Conservation (phyloP, 2,113 vertebrate genomes). For the Haliaeetus leucogaster region DNA sequence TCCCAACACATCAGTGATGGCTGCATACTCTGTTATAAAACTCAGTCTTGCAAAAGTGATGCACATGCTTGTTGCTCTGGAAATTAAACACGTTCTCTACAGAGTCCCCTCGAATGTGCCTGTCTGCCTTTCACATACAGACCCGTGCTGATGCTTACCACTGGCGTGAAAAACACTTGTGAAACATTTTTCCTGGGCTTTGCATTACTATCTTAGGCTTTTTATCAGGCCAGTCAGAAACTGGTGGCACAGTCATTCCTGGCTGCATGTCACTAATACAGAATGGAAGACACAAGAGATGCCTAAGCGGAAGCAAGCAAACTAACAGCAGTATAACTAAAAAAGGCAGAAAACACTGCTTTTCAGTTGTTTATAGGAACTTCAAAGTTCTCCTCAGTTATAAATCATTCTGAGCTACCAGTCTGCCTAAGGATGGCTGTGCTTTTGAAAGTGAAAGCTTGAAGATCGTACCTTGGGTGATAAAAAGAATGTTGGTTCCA, state of each 20-base stretch:
- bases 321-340: not conserved
- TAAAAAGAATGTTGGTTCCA: slow-evolving; percentile 51
- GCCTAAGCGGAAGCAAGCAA: not conserved
- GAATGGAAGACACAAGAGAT: not conserved
- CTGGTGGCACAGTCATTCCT: not conserved
- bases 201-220: not conserved
- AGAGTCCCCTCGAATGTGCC: not conserved
- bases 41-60: not conserved
- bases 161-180: not conserved
- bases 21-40: not conserved
- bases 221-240: not conserved
- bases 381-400: slow-evolving; percentile 43
- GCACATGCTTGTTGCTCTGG: not conserved
- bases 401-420: slow-evolving; percentile 47
- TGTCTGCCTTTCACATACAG: not conserved
- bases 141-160: not conserved
- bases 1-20: not conserved
- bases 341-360: not conserved
- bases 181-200: not conserved
- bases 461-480: slow-evolving; percentile 50
- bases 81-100: not conserved
- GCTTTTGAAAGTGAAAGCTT: slow-evolving; percentile 56
- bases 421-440: slow-evolving; percentile 26
- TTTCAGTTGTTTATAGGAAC: slow-evolving; percentile 35
- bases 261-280: not conserved